phyloP scores from a whole-genome alignment of 2,888 invertebrate species.

The Tuberolachnus salignus region DNA sequence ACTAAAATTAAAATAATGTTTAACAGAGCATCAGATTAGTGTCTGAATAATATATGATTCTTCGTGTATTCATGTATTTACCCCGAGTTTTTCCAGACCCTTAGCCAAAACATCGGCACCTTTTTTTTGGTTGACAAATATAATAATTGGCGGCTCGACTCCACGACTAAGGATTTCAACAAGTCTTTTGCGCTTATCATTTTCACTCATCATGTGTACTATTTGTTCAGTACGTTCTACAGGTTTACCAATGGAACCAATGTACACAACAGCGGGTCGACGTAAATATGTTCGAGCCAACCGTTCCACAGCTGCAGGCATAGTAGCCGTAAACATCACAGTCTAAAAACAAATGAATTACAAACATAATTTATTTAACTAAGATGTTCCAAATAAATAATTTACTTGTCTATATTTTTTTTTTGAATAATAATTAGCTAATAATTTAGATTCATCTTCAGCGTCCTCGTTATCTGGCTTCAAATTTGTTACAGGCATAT shows the following conservation, averaged over 20 bases:
- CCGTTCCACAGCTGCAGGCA: constrained; percentile 97
- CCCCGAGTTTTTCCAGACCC: constrained; percentile 92
- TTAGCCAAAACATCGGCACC: constrained; percentile 97
- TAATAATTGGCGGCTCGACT: constrained; percentile 96
- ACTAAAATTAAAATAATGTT: constrained; percentile 64
- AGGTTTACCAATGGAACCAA: constrained; percentile 95
- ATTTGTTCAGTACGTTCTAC: constrained; percentile 98
- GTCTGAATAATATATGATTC: no score
- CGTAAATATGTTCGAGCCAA: constrained; percentile 92
- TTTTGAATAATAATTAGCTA: constrained; percentile 93
- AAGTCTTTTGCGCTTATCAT: constrained; percentile 94
- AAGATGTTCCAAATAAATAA: background rate
- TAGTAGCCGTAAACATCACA: constrained; percentile 99
- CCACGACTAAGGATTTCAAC: constrained; percentile 89
- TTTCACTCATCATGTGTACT: constrained; percentile 92
- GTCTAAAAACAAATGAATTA: constrained; percentile 69
- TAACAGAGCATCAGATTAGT: background rate
- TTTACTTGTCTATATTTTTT: constrained; percentile 89
- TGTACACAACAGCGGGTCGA: constrained; percentile 95
- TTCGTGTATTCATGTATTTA: constrained; percentile 62
- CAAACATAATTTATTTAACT: background rate
- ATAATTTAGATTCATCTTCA: constrained; percentile 87
- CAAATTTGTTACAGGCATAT: constrained; percentile 96
- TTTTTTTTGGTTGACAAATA: constrained; percentile 99
- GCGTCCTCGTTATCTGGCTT: constrained; percentile 99